Base-by-base conservation (phyloP, 2,113 vertebrate species). In the Apeltes quadracus region DNA sequence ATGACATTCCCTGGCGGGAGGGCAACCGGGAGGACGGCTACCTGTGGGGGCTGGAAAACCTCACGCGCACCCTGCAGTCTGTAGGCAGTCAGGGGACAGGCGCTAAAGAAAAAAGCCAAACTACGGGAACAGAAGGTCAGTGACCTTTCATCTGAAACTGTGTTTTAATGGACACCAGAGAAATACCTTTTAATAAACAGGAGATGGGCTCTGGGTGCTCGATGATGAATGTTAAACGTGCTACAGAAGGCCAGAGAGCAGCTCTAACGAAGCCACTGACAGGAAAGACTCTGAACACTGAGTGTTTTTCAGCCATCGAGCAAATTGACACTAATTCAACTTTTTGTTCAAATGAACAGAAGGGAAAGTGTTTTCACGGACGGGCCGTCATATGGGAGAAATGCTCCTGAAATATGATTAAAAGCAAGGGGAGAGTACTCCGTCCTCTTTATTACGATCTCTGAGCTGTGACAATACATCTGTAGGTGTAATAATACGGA, bases 21-120 rank as follows among this genome's bases (percentile, higher is more conserved):
- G 98, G 98, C 75, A 99, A 99, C 90, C 94, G 95, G 12, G 97
- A 99, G 81, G 98, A 99, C 4, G 98, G 98, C 53, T 99, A 99
- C 85, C 93, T 99, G 84, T 91, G 94, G 94, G 98, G 98, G 32
- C 90, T 99, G 91, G 95, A 97, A 88, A 98, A 99, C 94, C 95
- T 99, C 84, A 93, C 96, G 79, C 77, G 84, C 59, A 93, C 90
- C 7, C 78, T 94, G 77, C 57, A 83, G 67, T 83, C 85, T 22
- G 68, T 93, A 0, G 63, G 44, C 59, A 57, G 9, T 9, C 78
- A 72, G 1, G 85, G 22, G 13, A 16, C 22, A 0, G 3, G 13
- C 0, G 56, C 34, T 39, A 59, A 61, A 61, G 72, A 82, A 68
- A 84, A 61, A 1, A 82, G 7, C 5, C 58, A 78, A 65, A 72